phyloP scores from a whole-genome alignment of 2,888 invertebrate genomes.

The Spodoptera exigua region DNA sequence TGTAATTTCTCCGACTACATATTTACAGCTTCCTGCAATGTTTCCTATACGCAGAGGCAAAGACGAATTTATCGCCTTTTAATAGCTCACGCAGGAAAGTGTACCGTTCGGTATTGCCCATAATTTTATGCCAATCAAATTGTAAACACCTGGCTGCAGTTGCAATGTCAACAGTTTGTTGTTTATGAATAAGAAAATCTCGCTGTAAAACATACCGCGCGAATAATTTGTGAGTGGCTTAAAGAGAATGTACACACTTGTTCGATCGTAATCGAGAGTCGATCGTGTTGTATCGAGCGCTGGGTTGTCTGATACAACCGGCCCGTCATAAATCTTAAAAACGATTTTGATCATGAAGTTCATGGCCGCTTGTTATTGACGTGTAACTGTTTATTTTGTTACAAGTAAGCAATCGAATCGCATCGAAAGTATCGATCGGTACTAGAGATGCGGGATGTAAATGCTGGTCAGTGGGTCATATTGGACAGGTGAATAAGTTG shows the following conservation, averaged over 20 bases:
- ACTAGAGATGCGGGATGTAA: slow-evolving; percentile 61
- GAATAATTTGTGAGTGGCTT: slow-evolving; percentile 41
- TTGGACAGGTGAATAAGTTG: slow-evolving; percentile 74
- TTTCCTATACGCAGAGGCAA: slow-evolving; percentile 63
- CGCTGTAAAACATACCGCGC: slow-evolving; percentile 31
- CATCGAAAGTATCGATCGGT: slow-evolving; percentile 73
- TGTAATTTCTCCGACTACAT: slow-evolving; percentile 70
- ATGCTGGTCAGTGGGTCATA: slow-evolving; percentile 78
- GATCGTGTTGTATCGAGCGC: slow-evolving; percentile 49
- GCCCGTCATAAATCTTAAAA: slow-evolving; percentile 64
- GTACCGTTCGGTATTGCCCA: slow-evolving; percentile 69
- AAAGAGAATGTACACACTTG: slow-evolving; percentile 35
- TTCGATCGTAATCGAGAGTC: slow-evolving; percentile 45
- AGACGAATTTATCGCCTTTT: slow-evolving; percentile 76
- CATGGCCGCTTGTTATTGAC: slow-evolving; percentile 67
- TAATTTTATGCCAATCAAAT: slow-evolving; percentile 73
- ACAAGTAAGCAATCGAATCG: slow-evolving; percentile 71
- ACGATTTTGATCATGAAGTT: slow-evolving; percentile 69
- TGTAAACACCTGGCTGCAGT: slow-evolving; percentile 49
- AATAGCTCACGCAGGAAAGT: slow-evolving; percentile 73
- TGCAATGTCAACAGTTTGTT: slow-evolving; percentile 50
- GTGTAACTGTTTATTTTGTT: slow-evolving; percentile 69
- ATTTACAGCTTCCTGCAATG: slow-evolving; percentile 69
- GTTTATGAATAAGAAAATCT: slow-evolving; percentile 47
- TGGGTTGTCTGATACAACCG: slow-evolving; percentile 50